Conservation (phyloP, 2,797 vertebrate genomes). For the Xiphorhynchus erythropygius region DNA sequence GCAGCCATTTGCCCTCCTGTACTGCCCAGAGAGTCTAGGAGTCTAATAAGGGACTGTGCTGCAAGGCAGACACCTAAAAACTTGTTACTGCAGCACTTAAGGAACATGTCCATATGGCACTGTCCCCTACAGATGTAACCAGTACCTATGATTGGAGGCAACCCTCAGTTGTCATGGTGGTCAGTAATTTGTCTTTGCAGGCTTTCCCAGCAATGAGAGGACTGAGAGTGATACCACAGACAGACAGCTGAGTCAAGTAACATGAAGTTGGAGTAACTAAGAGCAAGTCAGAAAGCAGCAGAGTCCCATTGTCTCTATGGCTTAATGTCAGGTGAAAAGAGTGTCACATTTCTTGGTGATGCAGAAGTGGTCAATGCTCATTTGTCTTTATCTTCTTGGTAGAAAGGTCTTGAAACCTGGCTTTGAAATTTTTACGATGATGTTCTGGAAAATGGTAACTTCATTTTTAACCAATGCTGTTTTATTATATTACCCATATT, state of each 20-base stretch:
- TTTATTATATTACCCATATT: neutral
- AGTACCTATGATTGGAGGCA: neutral
- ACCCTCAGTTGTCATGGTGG: neutral
- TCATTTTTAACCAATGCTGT: neutral
- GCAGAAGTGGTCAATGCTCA: neutral
- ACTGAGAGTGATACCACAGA: accelerated
- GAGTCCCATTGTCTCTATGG: neutral
- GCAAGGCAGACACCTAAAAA: neutral
- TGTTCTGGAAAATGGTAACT: neutral
- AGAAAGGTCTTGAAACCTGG: neutral
- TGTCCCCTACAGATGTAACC: neutral
- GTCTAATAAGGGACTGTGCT: neutral
- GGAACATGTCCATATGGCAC: neutral
- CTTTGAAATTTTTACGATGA: neutral
- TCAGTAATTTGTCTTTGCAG: neutral
- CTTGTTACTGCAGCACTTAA: neutral
- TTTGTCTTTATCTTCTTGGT: neutral
- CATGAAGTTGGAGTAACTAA: neutral
- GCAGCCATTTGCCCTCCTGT: neutral
- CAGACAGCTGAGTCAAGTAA: neutral
- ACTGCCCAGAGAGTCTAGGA: neutral
- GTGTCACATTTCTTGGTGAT: neutral
- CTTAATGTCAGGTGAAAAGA: neutral
- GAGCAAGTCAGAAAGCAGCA: neutral
- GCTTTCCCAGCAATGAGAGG: neutral